Evolutionary conservation across 2,797 vertebrate species (phyloP).

Genomic region (Denticeps clupeoides): DNA sequence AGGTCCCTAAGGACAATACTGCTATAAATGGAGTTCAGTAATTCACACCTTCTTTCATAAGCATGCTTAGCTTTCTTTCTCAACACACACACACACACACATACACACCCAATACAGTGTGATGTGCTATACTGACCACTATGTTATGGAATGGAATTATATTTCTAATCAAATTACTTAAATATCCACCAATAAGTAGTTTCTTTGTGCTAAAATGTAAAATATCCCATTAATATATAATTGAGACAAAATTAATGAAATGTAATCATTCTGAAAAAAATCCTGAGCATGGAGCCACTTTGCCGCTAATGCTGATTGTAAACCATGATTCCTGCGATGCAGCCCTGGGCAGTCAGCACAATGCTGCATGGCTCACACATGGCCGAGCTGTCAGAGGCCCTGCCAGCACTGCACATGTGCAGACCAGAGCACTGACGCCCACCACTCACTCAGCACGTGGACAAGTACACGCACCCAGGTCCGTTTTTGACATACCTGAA

Average conservation of each 20-base stretch:
- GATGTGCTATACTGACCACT: no score
- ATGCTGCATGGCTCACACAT: background rate
- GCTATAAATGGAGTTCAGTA: constrained; percentile 12
- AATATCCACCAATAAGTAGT: no score
- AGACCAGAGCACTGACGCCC: no score
- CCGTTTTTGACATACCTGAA: background rate
- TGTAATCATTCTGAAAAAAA: no score
- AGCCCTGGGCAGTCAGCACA: background rate
- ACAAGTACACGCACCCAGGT: background rate
- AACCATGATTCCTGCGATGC: no score
- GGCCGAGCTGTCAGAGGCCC: background rate
- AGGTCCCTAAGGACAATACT: constrained; percentile 17
- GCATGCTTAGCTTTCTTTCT: constrained; percentile 5
- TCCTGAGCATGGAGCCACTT: no score
- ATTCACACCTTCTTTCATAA: constrained; percentile 6
- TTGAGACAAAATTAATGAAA: no score
- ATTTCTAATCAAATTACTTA: no score
- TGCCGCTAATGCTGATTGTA: no score
- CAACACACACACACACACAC: constrained; percentile 5
- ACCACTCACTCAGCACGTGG: no score
- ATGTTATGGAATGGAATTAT: background rate
- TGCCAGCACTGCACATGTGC: background rate
- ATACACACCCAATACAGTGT: background rate
- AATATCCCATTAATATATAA: no score
- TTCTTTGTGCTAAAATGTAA: no score